Base-by-base conservation (phyloP, 2,113 vertebrate genomes). In the Meles meles region DNA sequence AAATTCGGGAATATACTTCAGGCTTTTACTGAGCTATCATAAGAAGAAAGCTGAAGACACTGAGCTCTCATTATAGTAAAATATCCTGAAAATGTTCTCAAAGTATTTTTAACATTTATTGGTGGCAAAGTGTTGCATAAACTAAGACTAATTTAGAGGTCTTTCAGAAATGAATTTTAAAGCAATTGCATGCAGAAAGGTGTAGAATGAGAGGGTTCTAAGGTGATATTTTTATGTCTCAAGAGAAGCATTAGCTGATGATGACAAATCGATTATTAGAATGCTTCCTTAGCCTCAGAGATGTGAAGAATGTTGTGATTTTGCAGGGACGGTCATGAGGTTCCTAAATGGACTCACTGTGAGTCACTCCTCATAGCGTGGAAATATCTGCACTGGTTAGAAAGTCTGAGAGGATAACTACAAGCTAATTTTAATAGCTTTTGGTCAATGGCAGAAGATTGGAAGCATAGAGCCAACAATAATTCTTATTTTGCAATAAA, bases 21-120 rank as follows among this genome's bases (percentile, higher is more conserved):
- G 61, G 52, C 4, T 93, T 81, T 96, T 44, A 67, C 63, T 86
- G 47, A 31, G 34, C 61, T 85, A 90, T 80, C 37, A 90, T 2
- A 91, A 27, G 52, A 94, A 96, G 69, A 71, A 93, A 93, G n/a
- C 29, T 6, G 37, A 95, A 77, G 67, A 94, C n/a, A 67, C 10
- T 23, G 37, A 85, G 76, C 76, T 94, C 8, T 94, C 8, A 34
- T 94, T 97, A 95, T 4, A 76, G 55, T 42, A 90, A 95, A 96
- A 95, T 86, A 39, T 74, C 85, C 81, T 95, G 37, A 94, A 97
- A 97, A 89, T 94, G n/a, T 31, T 96, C 95, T 94, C 63, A 85
- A 84, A 96, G 31, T 93, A 94, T 77, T 97, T 97, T 97, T 79
- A 86, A 88, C 83, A 93, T 82, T 93, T 97, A 77, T 82, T 47